Conservation (phyloP, 2,113 vertebrate species). For the Aegotheles bennettii region DNA sequence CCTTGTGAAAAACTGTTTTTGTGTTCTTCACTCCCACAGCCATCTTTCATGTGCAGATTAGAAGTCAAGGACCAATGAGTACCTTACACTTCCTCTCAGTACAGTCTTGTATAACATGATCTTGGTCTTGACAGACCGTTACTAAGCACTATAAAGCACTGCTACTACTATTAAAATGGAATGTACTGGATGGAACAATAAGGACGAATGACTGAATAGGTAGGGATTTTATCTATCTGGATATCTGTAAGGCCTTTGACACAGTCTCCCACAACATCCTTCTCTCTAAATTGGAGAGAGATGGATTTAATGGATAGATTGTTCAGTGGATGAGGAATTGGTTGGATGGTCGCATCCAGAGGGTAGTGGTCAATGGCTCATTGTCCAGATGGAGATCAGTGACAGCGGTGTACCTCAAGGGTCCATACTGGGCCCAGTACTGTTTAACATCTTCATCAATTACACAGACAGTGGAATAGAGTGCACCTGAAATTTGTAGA, state of each 20-base stretch:
- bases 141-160: neutral
- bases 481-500: neutral
- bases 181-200: neutral
- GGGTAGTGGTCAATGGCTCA: neutral
- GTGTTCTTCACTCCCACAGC: neutral
- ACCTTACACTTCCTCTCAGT: neutral
- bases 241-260: neutral
- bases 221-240: neutral
- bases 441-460: neutral
- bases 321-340: neutral
- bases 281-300: neutral
- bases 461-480: neutral
- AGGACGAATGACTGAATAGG: neutral
- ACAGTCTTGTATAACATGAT: neutral
- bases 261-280: neutral
- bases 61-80: neutral
- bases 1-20: neutral
- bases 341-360: neutral
- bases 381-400: neutral
- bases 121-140: neutral
- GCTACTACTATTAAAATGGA: neutral
- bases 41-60: neutral
- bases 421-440: neutral
- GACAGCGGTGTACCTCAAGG: neutral
- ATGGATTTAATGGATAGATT: neutral